Base-by-base conservation (phyloP, 2,888 invertebrate genomes). In the Diogma glabrata region DNA sequence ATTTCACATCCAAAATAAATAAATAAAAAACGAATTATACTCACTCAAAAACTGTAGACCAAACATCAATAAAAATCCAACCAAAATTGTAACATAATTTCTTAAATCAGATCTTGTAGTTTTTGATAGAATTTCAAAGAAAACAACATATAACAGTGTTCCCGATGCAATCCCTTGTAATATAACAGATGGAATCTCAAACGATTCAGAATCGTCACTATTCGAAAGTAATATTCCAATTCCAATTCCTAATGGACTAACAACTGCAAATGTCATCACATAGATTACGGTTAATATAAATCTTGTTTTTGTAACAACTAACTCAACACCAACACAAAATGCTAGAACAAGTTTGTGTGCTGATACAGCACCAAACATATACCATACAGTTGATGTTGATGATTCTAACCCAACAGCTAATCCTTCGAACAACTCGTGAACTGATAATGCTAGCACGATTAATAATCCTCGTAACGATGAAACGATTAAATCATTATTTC, bases 121-220 rank as follows among this genome's bases (percentile, higher is more conserved):
- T 49, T 70, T 70, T 9, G 79, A 78, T 60, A 95, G 76, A 51
- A 95, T 87, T 72, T 96, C 95, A 68, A 95, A 94, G 73, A 94
- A 94, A n/a, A 94, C 92, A 14, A 96, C 91, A 71, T 94, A 96
- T 4, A 96, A 72, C 40, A 96, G 78, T 0, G 95, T 95, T 12
- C 95, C 96, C 45, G 88, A 84, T 0, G 95, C 94, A 53, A 95
- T 70, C 3, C 92, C 93, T 73, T 94, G 87, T 12, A 67, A 53
- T 24, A 84, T 72, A 38, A 81, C 81, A 1, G 82, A 81, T 14
- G 77, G 72, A 7, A 84, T 71, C 17, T 76, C 79, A 2, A 77
- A 72, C 1, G 78, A 77, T 0, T 78, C 71, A 0, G 76, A 74
- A 1, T 75, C 75, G 47, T 74, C 69, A 2, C 75, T 75, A 43